phyloP scores from a whole-genome alignment of 2,113 vertebrate species.

The Gnathonemus echidnorhynchus region DNA sequence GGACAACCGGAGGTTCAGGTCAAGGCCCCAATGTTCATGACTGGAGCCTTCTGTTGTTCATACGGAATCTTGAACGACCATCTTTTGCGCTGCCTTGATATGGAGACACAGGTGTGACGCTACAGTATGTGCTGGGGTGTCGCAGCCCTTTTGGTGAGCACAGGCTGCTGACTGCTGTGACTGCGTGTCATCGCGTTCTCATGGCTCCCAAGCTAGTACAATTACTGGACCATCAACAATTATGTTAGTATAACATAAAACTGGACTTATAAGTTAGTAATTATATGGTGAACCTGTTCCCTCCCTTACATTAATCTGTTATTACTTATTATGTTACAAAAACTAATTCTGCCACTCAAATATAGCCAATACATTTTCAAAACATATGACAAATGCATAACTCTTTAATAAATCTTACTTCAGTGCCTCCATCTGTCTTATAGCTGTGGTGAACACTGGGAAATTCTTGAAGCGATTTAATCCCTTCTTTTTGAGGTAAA shows the following conservation, averaged over 20 bases:
- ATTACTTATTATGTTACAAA: background rate
- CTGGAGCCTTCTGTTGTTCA: background rate
- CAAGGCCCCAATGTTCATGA: background rate
- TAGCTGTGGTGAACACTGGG: background rate
- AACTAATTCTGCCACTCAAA: background rate
- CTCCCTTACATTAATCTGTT: background rate
- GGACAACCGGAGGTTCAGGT: slow-evolving; percentile 26
- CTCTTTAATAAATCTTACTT: background rate
- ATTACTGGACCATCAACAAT: background rate
- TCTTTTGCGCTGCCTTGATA: background rate
- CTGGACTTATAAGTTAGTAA: background rate
- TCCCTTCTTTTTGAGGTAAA: background rate
- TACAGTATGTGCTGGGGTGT: background rate
- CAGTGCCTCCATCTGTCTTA: background rate
- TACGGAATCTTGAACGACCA: slow-evolving; percentile 16
- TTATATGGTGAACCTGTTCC: background rate
- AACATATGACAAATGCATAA: background rate
- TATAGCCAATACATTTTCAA: background rate
- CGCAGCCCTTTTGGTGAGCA: background rate
- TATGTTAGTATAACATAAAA: background rate
- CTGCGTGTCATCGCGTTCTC: background rate
- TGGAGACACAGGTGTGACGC: background rate
- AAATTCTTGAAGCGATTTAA: background rate
- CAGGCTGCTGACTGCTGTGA: background rate
- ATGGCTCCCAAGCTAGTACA: background rate